phyloP scores from a whole-genome alignment of 2,888 invertebrate species.

The Seladonia tumulorum region DNA sequence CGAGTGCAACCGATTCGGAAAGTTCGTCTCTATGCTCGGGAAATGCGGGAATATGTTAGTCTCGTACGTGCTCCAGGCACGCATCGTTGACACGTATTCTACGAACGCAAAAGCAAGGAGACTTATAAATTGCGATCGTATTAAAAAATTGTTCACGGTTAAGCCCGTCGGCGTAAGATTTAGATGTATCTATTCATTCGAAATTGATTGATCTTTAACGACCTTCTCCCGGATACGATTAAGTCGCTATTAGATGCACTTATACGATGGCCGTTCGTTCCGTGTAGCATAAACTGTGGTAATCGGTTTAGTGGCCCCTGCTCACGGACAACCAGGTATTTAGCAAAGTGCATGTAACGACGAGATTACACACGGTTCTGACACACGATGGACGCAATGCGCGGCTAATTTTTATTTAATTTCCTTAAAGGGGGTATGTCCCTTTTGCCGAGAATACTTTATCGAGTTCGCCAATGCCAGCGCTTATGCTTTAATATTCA shows the following conservation, averaged over 20 bases:
- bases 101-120: not conserved
- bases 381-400: not conserved
- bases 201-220: conserved; percentile 50
- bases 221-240: conserved; percentile 41
- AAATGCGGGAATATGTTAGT: not conserved
- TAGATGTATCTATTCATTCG: conserved; percentile 35
- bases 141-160: not conserved
- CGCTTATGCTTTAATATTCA: conserved; percentile 1
- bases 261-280: conserved; percentile 44
- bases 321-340: conserved; percentile 56
- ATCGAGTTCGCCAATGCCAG: not conserved
- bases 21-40: too few relatives aligned
- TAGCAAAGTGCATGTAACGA: conserved; percentile 59
- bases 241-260: conserved; percentile 50
- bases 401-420: not conserved
- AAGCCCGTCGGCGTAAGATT: not conserved
- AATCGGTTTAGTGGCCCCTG: conserved; percentile 64
- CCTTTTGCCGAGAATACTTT: not conserved
- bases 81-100: too few relatives aligned
- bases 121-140: not conserved
- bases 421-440: not conserved
- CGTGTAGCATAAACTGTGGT: conserved; percentile 54
- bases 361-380: conserved; percentile 39
- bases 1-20: not conserved
- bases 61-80: not conserved